phyloP scores from a whole-genome alignment of 2,113 vertebrate genomes.

The Hyperoodon ampullatus region DNA sequence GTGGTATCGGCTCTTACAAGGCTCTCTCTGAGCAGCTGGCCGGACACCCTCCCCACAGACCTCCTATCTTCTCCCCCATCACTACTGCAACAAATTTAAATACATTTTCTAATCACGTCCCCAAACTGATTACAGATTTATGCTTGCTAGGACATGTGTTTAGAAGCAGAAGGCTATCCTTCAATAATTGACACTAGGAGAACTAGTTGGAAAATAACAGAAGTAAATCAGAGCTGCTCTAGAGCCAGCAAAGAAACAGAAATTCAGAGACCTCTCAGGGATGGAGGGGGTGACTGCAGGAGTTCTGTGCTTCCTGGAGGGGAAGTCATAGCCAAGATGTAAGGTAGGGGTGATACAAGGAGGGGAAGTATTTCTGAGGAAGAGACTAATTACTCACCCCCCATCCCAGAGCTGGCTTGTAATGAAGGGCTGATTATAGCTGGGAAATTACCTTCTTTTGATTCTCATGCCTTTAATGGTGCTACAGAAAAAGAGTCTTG shows the following conservation, averaged over 20 bases:
- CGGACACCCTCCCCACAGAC: not conserved
- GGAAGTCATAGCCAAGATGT: constrained; percentile 22
- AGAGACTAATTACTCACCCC: constrained; percentile 60
- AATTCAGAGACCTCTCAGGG: not conserved
- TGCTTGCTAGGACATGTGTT: constrained; percentile 43
- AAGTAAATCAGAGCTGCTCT: constrained; percentile 33
- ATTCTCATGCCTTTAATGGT: constrained; percentile 78
- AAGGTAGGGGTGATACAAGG: constrained; percentile 71
- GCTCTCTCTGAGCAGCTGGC: not conserved
- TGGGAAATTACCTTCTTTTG: constrained; percentile 77
- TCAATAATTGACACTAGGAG: constrained; percentile 11
- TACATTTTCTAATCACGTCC: constrained; percentile 56
- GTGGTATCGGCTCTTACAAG: not conserved
- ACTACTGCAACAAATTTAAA: constrained; percentile 4
- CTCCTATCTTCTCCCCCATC: constrained; percentile 52
- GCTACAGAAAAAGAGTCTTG: constrained; percentile 46
- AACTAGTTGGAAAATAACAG: not conserved
- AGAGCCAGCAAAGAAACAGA: constrained; percentile 44
- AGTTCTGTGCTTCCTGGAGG: not conserved
- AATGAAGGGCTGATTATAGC: constrained; percentile 65
- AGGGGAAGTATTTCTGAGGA: constrained; percentile 60
- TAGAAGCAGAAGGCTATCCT: constrained; percentile 25
- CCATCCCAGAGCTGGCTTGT: not conserved
- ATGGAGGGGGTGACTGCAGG: not conserved
- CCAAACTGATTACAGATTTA: constrained; percentile 53